Conservation (phyloP, 2,797 vertebrate species). For the Pangasius krempfi region DNA sequence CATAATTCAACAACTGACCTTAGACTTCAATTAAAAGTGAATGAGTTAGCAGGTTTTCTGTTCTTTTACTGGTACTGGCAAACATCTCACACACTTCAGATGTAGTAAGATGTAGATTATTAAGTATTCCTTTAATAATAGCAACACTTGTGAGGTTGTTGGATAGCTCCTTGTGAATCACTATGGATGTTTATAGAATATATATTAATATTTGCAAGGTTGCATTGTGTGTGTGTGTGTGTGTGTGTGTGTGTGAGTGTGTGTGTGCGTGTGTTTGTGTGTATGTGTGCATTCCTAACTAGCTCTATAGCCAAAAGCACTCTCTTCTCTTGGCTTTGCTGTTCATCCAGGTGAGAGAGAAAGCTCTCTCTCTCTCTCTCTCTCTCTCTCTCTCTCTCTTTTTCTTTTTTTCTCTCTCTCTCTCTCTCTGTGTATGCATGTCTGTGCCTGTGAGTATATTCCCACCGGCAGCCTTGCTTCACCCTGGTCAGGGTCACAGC, state of each 20-base stretch:
- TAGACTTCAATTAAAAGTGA: not conserved
- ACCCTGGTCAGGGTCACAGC: constrained; percentile 79
- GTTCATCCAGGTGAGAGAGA: constrained; percentile 23
- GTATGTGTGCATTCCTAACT: not conserved
- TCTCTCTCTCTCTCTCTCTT: constrained; percentile 21
- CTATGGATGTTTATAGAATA: not conserved
- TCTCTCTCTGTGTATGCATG: constrained; percentile 64
- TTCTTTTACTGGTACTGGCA: not conserved
- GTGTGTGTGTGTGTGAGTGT: not conserved
- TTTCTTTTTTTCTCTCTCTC: not conserved
- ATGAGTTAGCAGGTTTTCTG: not conserved
- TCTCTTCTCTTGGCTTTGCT: constrained; percentile 6
- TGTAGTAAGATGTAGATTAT: not conserved
- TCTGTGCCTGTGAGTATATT: constrained; percentile 66
- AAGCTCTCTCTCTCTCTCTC: not conserved
- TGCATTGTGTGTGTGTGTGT: not conserved
- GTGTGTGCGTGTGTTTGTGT: not conserved
- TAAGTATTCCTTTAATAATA: not conserved
- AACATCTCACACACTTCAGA: not conserved
- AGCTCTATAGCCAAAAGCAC: not conserved
- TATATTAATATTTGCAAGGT: not conserved
- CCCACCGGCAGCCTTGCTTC: constrained; percentile 63
- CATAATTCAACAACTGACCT: not conserved
- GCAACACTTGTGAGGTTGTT: not conserved
- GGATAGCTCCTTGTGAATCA: not conserved